Conservation (phyloP, 2,113 vertebrate genomes). For the rabbit (Oryctolagus cuniculus) region mOryCun1.1 NC_091434.1:20499501-20500000, state of each 20-base stretch:
- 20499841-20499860: not conserved
- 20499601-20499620: conserved; percentile 26
- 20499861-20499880: not conserved
- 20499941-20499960: not conserved
- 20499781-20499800: not conserved
- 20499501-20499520: not conserved
- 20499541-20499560: not conserved
- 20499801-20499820: not conserved
- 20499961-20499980: not conserved
- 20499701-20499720: conserved; percentile 8
- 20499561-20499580: conserved; percentile 19
- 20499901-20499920: conserved; percentile 50
- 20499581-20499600: not conserved
- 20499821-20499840: not conserved
- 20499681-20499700: not conserved
- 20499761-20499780: not conserved
- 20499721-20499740: not conserved
- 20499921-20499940: conserved; percentile 13
- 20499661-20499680: not conserved
- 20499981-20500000: too few species aligned
- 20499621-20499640: conserved; percentile 51
- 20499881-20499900: not conserved
- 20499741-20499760: not conserved
- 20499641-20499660: conserved; percentile 9
- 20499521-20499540: not conserved